Conservation (phyloP, 2,888 invertebrate genomes). For the Troides aeacus region DNA sequence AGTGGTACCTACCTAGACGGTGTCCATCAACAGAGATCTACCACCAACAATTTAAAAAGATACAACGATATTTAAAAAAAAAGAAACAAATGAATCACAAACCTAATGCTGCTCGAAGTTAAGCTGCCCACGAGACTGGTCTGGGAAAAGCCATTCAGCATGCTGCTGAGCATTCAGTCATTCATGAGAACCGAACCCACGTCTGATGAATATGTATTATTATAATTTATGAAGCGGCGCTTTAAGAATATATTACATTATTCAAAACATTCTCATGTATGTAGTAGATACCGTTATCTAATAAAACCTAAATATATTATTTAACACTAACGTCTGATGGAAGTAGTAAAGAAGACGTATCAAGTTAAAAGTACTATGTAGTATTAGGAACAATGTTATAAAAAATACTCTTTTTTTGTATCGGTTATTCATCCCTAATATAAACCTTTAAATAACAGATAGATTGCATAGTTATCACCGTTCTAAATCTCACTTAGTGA, state of each 20-base stretch:
- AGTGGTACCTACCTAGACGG: no score
- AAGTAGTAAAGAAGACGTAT: no score
- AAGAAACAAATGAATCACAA: background rate
- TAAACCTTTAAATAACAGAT: no score
- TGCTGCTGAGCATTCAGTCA: conserved; percentile 31
- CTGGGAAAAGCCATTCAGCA: conserved; percentile 31
- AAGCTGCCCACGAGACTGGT: background rate
- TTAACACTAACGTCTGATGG: no score
- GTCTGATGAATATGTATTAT: conserved; percentile 40
- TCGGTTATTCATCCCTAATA: no score
- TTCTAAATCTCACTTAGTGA: no score
- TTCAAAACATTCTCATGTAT: conserved; percentile 1
- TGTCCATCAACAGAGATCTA: no score
- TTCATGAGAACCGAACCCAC: conserved; percentile 47
- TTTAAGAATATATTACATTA: conserved; percentile 10
- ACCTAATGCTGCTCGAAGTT: background rate
- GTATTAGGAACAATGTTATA: no score
- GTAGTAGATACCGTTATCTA: background rate
- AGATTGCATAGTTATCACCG: no score
- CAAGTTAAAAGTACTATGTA: no score
- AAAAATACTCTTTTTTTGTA: no score
- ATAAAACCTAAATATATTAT: background rate
- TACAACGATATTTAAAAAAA: background rate
- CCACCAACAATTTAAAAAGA: background rate
- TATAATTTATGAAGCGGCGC: conserved; percentile 24